A percentile compares a stretch with the other conserved stretches of the same genome.
Conservation (phyloP, 2,797 vertebrate species). For the Chrysocyon brachyurus region DNA sequence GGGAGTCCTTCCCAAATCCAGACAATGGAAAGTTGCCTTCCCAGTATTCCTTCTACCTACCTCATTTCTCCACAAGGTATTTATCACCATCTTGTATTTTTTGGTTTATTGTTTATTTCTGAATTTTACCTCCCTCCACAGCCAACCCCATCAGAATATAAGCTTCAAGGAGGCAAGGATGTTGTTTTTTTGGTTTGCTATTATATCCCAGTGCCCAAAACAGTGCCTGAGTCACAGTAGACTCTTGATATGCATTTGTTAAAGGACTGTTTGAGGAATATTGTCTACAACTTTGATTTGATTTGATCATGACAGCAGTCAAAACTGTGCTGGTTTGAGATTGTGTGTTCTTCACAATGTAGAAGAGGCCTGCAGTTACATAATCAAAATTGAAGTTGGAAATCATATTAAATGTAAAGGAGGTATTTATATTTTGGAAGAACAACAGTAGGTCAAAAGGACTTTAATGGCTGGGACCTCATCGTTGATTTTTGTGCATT, state of each 20-base stretch:
- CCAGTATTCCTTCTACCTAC: neutral
- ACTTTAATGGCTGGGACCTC: neutral
- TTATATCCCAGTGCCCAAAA: neutral
- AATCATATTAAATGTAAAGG: neutral
- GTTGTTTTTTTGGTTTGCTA: neutral
- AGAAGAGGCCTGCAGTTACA: neutral
- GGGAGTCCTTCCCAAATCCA: neutral
- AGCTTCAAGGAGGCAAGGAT: neutral
- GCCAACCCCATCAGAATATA: neutral
- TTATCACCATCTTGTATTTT: neutral
- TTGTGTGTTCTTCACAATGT: neutral
- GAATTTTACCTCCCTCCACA: neutral
- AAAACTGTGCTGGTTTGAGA: constrained; percentile 1
- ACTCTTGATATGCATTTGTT: neutral
- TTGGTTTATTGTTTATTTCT: constrained; percentile 15
- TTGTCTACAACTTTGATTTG: neutral
- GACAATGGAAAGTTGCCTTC: neutral
- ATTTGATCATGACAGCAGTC: neutral
- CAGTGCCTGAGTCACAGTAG: neutral
- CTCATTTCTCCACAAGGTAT: neutral
- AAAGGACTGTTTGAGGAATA: neutral
- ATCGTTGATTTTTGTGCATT: neutral
- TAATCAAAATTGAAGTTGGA: neutral
- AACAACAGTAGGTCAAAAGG: neutral
- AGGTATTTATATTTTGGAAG: constrained; percentile 48